Percentiles rank a stretch among this genome's conserved stretches.
Conservation (phyloP, 2,113 vertebrate genomes). For the Channa maculata region DNA sequence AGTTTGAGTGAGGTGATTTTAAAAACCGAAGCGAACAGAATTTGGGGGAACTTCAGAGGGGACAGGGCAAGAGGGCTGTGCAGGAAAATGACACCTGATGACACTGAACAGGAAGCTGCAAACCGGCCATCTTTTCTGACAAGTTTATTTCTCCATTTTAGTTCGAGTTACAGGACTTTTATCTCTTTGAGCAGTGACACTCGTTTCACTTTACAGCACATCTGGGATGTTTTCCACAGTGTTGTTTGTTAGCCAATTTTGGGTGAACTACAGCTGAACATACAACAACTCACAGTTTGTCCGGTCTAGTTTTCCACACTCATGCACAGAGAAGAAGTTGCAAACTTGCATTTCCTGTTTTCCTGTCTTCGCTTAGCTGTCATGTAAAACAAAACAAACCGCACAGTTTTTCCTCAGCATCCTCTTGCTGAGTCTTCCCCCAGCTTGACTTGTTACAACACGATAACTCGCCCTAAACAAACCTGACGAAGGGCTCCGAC, state of each 20-base stretch:
- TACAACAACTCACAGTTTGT: slow-evolving; percentile 33
- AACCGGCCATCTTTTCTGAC: slow-evolving; percentile 15
- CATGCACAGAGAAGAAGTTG: slow-evolving; percentile 11
- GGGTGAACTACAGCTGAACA: slow-evolving; percentile 41
- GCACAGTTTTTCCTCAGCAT: not conserved
- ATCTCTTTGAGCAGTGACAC: not conserved
- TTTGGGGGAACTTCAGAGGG: not conserved
- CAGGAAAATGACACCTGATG: slow-evolving; percentile 12
- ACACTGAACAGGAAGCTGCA: not conserved
- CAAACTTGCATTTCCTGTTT: slow-evolving; percentile 1
- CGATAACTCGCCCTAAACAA: slow-evolving; percentile 1
- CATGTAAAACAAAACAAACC: slow-evolving; percentile 36
- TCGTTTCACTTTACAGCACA: not conserved
- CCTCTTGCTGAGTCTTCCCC: not conserved
- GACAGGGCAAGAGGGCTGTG: not conserved
- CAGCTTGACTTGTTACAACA: slow-evolving; percentile 31
- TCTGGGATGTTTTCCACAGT: not conserved
- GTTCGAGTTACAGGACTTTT: slow-evolving; percentile 15
- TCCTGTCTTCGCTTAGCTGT: slow-evolving; percentile 24
- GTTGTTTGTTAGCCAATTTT: not conserved
- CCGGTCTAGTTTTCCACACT: slow-evolving; percentile 15
- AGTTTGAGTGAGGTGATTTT: not conserved
- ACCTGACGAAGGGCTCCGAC: slow-evolving; percentile 10
- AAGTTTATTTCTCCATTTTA: slow-evolving; percentile 30
- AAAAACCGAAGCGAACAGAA: slow-evolving; percentile 9